phyloP scores from a whole-genome alignment of 2,888 invertebrate species.

The Heliothis peltigera region DNA sequence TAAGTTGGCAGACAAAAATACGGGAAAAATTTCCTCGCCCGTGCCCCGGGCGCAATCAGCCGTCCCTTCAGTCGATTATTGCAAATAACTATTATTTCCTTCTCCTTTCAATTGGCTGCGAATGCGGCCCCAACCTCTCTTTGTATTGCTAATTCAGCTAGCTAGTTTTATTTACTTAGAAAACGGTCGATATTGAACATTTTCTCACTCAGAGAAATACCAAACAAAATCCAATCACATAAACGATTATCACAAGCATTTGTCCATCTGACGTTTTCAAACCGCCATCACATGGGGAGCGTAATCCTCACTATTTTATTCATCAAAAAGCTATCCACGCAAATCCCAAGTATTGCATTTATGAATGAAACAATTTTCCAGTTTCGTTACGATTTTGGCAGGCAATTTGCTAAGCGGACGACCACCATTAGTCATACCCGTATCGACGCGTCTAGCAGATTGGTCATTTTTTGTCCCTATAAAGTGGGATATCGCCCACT shows the following conservation, averaged over 20 bases:
- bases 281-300: slow-evolving; percentile 75
- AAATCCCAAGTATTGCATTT: slow-evolving; percentile 85
- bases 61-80: slow-evolving; percentile 87
- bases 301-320: slow-evolving; percentile 82
- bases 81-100: slow-evolving; percentile 81
- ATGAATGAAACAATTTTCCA: slow-evolving; percentile 89
- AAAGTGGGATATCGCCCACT: slow-evolving; percentile 74
- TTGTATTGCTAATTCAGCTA: slow-evolving; percentile 86
- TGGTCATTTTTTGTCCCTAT: slow-evolving; percentile 85
- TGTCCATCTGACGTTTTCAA: slow-evolving; percentile 71
- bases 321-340: slow-evolving; percentile 79
- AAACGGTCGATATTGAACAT: slow-evolving; percentile 53
- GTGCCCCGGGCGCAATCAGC: slow-evolving; percentile 86
- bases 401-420: slow-evolving; percentile 85
- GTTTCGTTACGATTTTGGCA: slow-evolving; percentile 82
- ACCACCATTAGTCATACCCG: slow-evolving; percentile 85
- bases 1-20: slow-evolving; percentile 75
- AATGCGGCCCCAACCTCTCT: slow-evolving; percentile 73
- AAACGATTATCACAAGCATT: slow-evolving; percentile 72
- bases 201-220: slow-evolving; percentile 34
- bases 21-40: slow-evolving; percentile 74
- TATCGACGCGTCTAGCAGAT: slow-evolving; percentile 82
- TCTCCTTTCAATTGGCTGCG: slow-evolving; percentile 84
- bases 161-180: slow-evolving; percentile 80
- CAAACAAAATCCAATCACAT: slow-evolving; percentile 49